These are phyloP conservation scores for Mesocentrotus franciscanus DNA, from an alignment of 53 echinoderm and acorn worm species.

Conservation along the genomic window DNA sequence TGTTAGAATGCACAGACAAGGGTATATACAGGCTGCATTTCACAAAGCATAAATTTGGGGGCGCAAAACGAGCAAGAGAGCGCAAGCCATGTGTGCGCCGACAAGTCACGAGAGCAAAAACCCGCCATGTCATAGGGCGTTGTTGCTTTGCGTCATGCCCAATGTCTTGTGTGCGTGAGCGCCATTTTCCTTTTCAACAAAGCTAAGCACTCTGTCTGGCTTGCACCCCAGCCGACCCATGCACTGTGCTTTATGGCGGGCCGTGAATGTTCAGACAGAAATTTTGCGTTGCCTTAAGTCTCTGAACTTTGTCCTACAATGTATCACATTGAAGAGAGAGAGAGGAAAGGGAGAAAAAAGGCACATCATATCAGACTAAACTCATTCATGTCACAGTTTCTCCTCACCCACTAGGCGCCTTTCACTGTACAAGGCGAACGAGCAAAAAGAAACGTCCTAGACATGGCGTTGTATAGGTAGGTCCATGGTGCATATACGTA, in stretches of 20 bases:
- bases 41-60: constrained; percentile 35
- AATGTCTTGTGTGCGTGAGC: constrained; percentile 62
- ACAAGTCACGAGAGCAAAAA: constrained; percentile 63
- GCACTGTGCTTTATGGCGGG: constrained; percentile 42
- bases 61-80: constrained; percentile 46
- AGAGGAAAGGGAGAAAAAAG: background rate
- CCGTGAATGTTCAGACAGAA: constrained; percentile 53
- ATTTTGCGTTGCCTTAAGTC: constrained; percentile 13
- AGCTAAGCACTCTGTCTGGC: constrained; percentile 57
- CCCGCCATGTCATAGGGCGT: constrained; percentile 66
- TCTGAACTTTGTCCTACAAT: constrained; percentile 61
- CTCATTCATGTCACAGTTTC: constrained; percentile 60
- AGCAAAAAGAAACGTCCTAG: constrained; percentile 39
- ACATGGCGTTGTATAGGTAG: background rate
- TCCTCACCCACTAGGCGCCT: constrained; percentile 28
- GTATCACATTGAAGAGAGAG: background rate
- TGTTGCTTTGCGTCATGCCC: constrained; percentile 60
- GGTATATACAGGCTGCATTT: background rate
- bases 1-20: background rate
- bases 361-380: background rate
- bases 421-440: constrained; percentile 39
- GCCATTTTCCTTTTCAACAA: constrained; percentile 64
- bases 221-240: constrained; percentile 58
- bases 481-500: background rate
- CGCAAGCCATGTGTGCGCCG: constrained; percentile 47